phyloP scores from a whole-genome alignment of 2,797 vertebrate species.

The Yasuhikotakia modesta region DNA sequence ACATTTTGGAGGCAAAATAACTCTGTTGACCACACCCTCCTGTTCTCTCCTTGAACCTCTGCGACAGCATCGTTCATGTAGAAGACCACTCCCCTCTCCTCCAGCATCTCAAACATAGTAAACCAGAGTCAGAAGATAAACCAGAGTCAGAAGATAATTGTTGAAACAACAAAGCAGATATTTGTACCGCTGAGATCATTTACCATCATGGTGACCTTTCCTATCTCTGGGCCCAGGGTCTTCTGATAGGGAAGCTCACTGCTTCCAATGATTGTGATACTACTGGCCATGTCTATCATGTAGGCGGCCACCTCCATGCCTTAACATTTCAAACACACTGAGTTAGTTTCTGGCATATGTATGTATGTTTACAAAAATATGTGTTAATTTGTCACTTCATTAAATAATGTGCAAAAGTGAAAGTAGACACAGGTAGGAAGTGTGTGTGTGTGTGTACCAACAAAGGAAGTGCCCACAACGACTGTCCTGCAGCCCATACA shows the following conservation, averaged over 20 bases:
- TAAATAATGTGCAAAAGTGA: neutral
- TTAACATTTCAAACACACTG: slow-evolving; percentile 54
- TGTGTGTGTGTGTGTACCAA: slow-evolving; percentile 62
- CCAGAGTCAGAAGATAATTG: slow-evolving; percentile 1
- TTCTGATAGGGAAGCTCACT: slow-evolving; percentile 79
- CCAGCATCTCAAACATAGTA: slow-evolving; percentile 75
- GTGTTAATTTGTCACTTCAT: too few species aligned
- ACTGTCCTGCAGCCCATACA: slow-evolving; percentile 73
- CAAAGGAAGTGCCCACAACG: slow-evolving; percentile 80
- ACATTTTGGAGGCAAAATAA: neutral
- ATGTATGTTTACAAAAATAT: too few species aligned
- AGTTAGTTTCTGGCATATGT: neutral
- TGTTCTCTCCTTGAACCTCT: slow-evolving; percentile 75
- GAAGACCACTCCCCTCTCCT: slow-evolving; percentile 78
- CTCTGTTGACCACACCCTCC: slow-evolving; percentile 72
- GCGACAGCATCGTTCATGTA: slow-evolving; percentile 78
- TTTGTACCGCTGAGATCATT: slow-evolving; percentile 21
- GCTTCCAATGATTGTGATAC: slow-evolving; percentile 80
- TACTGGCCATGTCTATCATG: slow-evolving; percentile 75
- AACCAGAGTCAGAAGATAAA: slow-evolving; percentile 31
- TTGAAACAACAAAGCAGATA: neutral
- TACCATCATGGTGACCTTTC: slow-evolving; percentile 79
- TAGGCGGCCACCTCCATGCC: slow-evolving; percentile 85
- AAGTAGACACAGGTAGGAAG: neutral
- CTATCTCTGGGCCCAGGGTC: slow-evolving; percentile 78